phyloP scores from a whole-genome alignment of 1,140 invertebrate species.

The Wiebesia pumilae region DNA sequence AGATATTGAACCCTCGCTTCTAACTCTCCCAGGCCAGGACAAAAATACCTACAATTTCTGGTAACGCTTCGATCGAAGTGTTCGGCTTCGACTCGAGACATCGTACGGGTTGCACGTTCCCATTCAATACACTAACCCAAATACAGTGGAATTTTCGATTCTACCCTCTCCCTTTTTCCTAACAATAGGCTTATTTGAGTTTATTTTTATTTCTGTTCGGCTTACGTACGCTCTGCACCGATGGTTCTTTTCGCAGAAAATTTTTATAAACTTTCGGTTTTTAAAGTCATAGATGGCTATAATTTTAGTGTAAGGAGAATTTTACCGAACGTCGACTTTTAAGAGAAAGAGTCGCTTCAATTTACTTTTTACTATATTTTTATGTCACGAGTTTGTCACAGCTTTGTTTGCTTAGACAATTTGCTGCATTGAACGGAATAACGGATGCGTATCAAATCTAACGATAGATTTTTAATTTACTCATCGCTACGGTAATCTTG shows the following conservation, averaged over 20 bases:
- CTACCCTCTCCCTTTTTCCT: not conserved
- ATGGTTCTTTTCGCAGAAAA: not conserved
- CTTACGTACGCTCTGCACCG: not conserved
- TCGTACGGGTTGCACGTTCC: not conserved
- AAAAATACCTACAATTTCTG: too few species aligned
- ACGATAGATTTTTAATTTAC: too few species aligned
- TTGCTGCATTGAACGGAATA: too few species aligned
- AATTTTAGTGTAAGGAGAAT: not conserved
- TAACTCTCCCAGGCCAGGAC: not conserved
- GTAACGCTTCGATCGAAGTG: too few species aligned
- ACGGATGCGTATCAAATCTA: too few species aligned
- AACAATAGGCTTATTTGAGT: too few species aligned
- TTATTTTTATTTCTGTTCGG: not conserved
- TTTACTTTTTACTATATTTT: too few species aligned
- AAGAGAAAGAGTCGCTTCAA: too few species aligned
- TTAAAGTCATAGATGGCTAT: not conserved
- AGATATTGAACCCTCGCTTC: not conserved
- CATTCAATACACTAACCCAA: not conserved
- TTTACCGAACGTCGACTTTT: too few species aligned
- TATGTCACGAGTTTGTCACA: too few species aligned
- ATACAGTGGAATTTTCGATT: not conserved
- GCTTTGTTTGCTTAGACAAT: too few species aligned
- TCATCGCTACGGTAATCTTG: too few species aligned
- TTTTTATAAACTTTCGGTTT: not conserved
- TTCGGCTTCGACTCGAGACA: not conserved